A percentile compares a stretch with the other conserved stretches of the same genome.
Evolutionary conservation across 2,888 invertebrate genomes (phyloP).

Genomic region (Aporophyla lueneburgensis): DNA sequence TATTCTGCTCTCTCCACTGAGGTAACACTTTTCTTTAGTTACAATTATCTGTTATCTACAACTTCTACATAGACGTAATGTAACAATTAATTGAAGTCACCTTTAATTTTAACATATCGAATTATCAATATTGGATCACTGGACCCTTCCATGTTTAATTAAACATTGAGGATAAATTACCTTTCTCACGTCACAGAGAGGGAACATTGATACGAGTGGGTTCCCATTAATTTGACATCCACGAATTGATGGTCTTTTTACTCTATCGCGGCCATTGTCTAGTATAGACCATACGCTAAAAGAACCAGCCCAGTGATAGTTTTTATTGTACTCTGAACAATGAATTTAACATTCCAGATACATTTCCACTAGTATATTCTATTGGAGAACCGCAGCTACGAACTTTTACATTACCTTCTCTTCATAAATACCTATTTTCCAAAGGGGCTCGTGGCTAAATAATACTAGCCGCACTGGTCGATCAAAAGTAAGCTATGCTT

Average conservation of each 20-base stretch:
- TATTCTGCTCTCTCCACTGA: not conserved
- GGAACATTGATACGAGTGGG: constrained; percentile 6
- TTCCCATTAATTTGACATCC: constrained; percentile 18
- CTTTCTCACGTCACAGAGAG: not conserved
- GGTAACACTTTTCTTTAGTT: not conserved
- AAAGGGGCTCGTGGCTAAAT: too few species aligned
- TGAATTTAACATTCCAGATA: too few species aligned
- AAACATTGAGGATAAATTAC: not conserved
- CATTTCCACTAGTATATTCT: too few species aligned
- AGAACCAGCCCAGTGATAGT: too few species aligned
- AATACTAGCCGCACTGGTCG: too few species aligned
- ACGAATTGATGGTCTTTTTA: constrained; percentile 22
- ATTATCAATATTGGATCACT: not conserved
- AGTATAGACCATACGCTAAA: constrained; percentile 1
- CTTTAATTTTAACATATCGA: not conserved
- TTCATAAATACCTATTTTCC: too few species aligned
- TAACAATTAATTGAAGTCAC: not conserved
- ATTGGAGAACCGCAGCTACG: too few species aligned
- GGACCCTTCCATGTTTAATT: not conserved
- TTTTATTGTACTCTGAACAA: too few species aligned
- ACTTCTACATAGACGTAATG: not conserved
- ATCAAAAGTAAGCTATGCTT: too few species aligned
- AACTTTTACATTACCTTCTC: too few species aligned
- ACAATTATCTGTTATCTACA: not conserved
- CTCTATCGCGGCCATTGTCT: constrained; percentile 8